Evolutionary conservation across 2,797 vertebrate genomes (phyloP).

Genomic region (Pelodytes ibericus): DNA sequence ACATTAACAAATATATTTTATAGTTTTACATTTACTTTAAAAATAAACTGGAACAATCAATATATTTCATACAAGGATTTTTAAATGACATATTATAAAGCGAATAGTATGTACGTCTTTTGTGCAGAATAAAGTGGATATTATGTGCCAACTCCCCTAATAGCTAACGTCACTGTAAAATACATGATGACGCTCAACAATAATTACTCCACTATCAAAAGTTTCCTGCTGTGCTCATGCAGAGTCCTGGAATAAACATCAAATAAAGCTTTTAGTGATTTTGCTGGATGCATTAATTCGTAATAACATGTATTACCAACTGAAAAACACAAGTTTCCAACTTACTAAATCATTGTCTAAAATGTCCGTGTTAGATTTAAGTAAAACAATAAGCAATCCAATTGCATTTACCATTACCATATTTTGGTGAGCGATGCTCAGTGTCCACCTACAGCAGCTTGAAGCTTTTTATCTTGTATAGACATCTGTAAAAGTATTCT

Average conservation of each 20-base stretch:
- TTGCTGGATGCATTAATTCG: not conserved
- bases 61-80: not conserved
- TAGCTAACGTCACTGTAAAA: not conserved
- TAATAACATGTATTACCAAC: no score
- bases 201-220: constrained; percentile 29
- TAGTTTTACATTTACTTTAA: no score
- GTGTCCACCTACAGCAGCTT: constrained; percentile 14
- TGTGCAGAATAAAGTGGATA: not conserved
- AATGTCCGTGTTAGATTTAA: not conserved
- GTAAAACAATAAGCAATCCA: not conserved
- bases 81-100: constrained; percentile 17
- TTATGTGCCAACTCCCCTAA: not conserved
- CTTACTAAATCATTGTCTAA: not conserved
- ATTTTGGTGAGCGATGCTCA: no score
- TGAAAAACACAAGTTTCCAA: not conserved
- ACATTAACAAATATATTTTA: no score
- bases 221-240: constrained; percentile 13
- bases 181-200: constrained; percentile 1
- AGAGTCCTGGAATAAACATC: constrained; percentile 18
- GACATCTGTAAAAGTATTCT: constrained; percentile 17
- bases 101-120: no score
- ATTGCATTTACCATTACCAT: constrained; percentile 8
- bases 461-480: constrained; percentile 15
- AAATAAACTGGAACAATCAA: no score
- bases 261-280: constrained; percentile 36